phyloP scores from a whole-genome alignment of 2,888 invertebrate genomes.

The Himalopsyche kuldschensis region DNA sequence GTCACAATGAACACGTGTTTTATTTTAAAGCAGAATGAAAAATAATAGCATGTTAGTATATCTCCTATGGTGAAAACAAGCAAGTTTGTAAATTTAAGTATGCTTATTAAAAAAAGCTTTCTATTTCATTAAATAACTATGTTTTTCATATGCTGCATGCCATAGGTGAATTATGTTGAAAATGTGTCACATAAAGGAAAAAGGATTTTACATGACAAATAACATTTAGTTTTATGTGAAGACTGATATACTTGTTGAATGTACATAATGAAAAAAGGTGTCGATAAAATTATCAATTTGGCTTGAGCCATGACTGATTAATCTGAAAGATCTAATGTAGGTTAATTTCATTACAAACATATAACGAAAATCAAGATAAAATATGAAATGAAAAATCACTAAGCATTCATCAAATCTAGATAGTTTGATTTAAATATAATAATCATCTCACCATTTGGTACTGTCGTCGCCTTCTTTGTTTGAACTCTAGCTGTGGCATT shows the following conservation, averaged over 20 bases:
- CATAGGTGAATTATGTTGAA: background rate
- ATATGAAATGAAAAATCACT: slow-evolving; percentile 3
- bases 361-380: background rate
- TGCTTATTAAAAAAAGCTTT: background rate
- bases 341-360: background rate
- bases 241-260: background rate
- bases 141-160: background rate
- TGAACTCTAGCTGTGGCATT: slow-evolving; percentile 99
- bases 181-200: background rate
- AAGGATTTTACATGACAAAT: background rate
- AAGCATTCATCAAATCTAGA: background rate
- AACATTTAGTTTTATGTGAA: background rate
- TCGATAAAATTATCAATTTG: background rate
- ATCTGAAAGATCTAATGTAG: background rate
- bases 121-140: background rate
- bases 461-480: slow-evolving; percentile 94
- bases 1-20: too few relatives aligned
- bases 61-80: background rate
- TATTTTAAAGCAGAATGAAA: too few relatives aligned
- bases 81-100: background rate
- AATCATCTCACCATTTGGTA: slow-evolving; percentile 80
- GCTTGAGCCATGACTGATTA: background rate
- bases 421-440: background rate
- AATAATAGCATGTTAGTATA: too few relatives aligned
- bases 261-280: background rate